Percentiles rank a stretch among this genome's conserved stretches.
Conservation (phyloP, 2,113 vertebrate genomes). For the Tetraodon nigroviridis region DNA sequence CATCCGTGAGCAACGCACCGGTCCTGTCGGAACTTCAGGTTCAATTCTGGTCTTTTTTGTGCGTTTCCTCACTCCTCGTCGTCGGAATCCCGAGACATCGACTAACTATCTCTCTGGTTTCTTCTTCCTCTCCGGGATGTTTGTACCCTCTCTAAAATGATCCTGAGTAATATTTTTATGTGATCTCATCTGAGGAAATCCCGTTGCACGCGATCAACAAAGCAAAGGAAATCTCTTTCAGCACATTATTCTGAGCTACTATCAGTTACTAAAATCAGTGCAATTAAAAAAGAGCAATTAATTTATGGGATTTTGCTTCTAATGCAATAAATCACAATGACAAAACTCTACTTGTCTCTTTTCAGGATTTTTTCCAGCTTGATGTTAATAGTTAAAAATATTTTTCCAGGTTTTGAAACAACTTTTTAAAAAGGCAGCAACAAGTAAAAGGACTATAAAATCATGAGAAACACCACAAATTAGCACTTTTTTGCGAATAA, state of each 20-base stretch:
- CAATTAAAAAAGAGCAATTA: too few species aligned
- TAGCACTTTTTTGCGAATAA: not conserved
- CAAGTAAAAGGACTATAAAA: too few species aligned
- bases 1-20: conserved; percentile 8
- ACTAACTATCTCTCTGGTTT: not conserved
- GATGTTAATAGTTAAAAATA: too few species aligned
- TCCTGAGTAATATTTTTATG: conserved; percentile 1
- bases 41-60: not conserved
- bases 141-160: conserved; percentile 10
- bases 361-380: too few species aligned
- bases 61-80: not conserved
- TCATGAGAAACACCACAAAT: not conserved
- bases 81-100: not conserved
- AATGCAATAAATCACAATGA: not conserved
- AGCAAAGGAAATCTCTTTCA: too few species aligned
- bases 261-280: not conserved
- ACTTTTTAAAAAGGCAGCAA: too few species aligned
- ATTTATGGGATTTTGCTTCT: too few species aligned
- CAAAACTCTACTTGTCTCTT: not conserved
- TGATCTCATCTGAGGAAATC: conserved; percentile 12
- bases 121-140: not conserved
- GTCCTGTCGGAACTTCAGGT: not conserved
- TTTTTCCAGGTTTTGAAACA: too few species aligned
- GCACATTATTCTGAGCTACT: not conserved
- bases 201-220: conserved; percentile 15